Percentiles rank a stretch among this genome's conserved stretches.
phyloP scores from a whole-genome alignment of 1,140 invertebrate species.

The Drepana arcuata region DNA sequence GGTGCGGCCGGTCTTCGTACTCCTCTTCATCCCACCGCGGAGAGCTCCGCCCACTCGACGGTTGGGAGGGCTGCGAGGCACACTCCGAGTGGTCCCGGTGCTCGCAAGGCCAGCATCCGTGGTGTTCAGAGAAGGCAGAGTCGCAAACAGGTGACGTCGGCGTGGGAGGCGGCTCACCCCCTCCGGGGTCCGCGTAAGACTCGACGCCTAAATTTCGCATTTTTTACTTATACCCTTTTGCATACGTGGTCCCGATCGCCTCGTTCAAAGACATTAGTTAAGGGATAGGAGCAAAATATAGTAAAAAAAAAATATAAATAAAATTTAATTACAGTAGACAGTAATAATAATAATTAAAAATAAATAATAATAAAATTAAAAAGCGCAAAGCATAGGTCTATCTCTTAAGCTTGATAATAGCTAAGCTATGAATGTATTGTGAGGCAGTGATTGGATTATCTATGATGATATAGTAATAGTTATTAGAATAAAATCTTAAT shows the following conservation, averaged over 20 bases:
- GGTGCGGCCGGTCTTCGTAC: constrained; percentile 45
- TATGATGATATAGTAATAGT: too few species aligned
- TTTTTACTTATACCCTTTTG: too few species aligned
- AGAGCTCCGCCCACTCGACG: constrained; percentile 70
- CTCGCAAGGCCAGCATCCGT: constrained; percentile 70
- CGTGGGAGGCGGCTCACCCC: constrained; percentile 56
- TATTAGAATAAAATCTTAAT: too few species aligned
- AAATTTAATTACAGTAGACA: too few species aligned
- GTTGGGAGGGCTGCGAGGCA: constrained; percentile 36
- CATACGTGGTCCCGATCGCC: constrained; percentile 22
- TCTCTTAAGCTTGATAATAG: constrained; percentile 54
- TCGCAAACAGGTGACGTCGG: constrained; percentile 62
- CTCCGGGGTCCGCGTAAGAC: constrained; percentile 57
- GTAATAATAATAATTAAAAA: constrained; percentile 29
- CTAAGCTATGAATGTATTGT: constrained; percentile 69
- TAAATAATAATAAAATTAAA: constrained; percentile 50
- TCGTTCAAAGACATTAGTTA: constrained; percentile 34
- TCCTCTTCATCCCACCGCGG: constrained; percentile 71
- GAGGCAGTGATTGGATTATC: constrained; percentile 66
- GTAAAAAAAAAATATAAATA: constrained; percentile 37
- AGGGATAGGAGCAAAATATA: constrained; percentile 43
- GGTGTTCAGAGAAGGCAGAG: constrained; percentile 70
- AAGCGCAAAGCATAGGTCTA: constrained; percentile 64
- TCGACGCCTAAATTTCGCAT: constrained; percentile 54
- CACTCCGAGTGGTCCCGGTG: constrained; percentile 48